Conservation (phyloP, 2,888 invertebrate genomes). For the Melinopterus prodromus region DNA sequence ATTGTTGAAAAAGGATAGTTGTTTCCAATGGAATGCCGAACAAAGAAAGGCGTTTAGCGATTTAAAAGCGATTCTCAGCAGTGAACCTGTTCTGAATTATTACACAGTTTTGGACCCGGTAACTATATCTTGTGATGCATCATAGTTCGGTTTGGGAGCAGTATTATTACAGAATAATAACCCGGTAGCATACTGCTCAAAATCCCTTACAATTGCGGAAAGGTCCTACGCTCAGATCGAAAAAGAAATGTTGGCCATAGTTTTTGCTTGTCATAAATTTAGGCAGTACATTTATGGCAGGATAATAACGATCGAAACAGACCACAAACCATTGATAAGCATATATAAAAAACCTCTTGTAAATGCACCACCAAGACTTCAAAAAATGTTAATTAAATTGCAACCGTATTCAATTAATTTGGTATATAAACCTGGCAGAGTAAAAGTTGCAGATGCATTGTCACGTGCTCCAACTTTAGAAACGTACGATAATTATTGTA, state of each 20-base stretch:
- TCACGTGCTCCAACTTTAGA: constrained; percentile 25
- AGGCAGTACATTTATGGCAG: constrained; percentile 37
- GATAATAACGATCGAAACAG: constrained; percentile 42
- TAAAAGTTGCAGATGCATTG: constrained; percentile 33
- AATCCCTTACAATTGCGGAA: constrained; percentile 40
- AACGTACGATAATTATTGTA: constrained; percentile 10
- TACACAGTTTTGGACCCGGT: background rate
- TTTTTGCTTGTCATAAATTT: constrained; percentile 45
- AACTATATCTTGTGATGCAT: constrained; percentile 35
- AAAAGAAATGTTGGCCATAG: constrained; percentile 46
- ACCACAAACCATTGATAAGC: constrained; percentile 44
- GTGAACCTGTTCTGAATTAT: background rate
- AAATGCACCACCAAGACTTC: constrained; percentile 15
- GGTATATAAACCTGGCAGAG: constrained; percentile 41
- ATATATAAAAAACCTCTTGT: constrained; percentile 6
- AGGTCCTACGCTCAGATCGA: constrained; percentile 46
- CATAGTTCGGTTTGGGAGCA: constrained; percentile 38
- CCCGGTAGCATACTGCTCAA: constrained; percentile 38
- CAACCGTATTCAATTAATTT: constrained; percentile 10
- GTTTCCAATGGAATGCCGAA: background rate
- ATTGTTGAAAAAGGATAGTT: too few relatives aligned
- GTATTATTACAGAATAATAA: constrained; percentile 32
- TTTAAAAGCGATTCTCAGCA: background rate
- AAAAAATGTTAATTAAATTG: constrained; percentile 13
- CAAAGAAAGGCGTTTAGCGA: constrained; percentile 8